These are phyloP conservation scores for Drosophila peninsularis DNA, from an alignment of 2,888 invertebrate genomes.

Conservation along the genomic window DNA sequence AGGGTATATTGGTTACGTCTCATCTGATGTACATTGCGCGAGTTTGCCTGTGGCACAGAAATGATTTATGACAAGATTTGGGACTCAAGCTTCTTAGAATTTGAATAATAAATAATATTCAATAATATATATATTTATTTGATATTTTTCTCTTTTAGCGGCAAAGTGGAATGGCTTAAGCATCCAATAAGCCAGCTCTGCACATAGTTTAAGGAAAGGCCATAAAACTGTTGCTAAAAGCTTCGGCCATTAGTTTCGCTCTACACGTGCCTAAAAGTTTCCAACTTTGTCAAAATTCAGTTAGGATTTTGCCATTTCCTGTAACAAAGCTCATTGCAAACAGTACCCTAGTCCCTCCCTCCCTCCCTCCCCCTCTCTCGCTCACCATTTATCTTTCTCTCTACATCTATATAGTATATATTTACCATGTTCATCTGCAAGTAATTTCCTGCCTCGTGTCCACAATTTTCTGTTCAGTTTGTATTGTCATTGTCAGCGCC, in stretches of 20 bases:
- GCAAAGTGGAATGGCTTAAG: not conserved
- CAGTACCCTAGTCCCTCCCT: not conserved
- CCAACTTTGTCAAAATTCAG: conserved; percentile 12
- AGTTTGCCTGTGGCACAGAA: not conserved
- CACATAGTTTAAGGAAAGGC: not conserved
- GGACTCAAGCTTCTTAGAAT: not conserved
- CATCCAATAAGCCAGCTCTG: conserved; percentile 4
- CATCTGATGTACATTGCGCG: not conserved
- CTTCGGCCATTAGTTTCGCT: conserved; percentile 8
- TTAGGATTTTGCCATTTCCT: conserved; percentile 24
- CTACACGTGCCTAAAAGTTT: conserved; percentile 9
- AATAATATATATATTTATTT: conserved; percentile 1
- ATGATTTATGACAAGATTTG: not conserved
- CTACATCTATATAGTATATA: not conserved
- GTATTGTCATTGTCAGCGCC: conserved; percentile 37
- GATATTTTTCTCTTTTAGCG: not conserved
- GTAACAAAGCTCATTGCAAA: conserved; percentile 22
- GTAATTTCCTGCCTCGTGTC: conserved; percentile 38
- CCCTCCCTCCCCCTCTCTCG: conserved; percentile 1
- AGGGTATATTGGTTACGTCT: conserved; percentile 4
- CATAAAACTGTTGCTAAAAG: conserved; percentile 12
- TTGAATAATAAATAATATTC: too few species aligned
- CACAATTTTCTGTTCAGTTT: conserved; percentile 23
- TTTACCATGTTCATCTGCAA: conserved; percentile 6
- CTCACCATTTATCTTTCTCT: not conserved